These are phyloP conservation scores for Calliopsis andreniformis DNA, from an alignment of 1,140 invertebrate genomes.

Conservation along the genomic window DNA sequence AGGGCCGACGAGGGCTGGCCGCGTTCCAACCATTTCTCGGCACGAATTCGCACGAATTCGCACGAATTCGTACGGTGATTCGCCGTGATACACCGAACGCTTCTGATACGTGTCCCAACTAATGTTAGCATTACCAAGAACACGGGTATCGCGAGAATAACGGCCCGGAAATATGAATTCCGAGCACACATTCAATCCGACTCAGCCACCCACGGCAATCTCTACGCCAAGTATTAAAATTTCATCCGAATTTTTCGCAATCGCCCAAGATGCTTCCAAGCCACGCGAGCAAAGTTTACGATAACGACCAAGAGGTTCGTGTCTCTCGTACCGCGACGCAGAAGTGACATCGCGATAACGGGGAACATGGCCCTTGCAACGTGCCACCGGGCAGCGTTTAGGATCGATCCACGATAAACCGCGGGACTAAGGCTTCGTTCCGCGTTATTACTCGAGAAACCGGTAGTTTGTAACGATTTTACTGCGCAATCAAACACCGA, in stretches of 20 bases:
- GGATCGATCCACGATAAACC: constrained; percentile 22
- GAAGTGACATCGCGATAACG: constrained; percentile 3
- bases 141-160: constrained; percentile 36
- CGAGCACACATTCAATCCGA: not conserved
- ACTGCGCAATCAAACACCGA: no score
- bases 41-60: no score
- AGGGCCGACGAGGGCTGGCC: constrained; percentile 43
- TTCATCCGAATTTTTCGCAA: not conserved
- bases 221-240: not conserved
- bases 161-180: constrained; percentile 16
- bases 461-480: constrained; percentile 45
- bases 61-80: constrained; percentile 49
- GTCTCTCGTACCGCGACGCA: not conserved
- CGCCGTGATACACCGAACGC: constrained; percentile 46
- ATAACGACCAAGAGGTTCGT: not conserved
- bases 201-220: not conserved
- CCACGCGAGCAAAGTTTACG: not conserved
- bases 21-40: constrained; percentile 49
- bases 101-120: constrained; percentile 49
- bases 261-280: not conserved
- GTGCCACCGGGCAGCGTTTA: not conserved
- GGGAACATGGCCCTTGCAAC: not conserved
- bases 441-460: constrained; percentile 49
- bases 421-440: constrained; percentile 14
- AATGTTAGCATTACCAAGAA: constrained; percentile 47